Evolutionary conservation across 2,888 invertebrate species (phyloP).

Genomic region (Andrena dorsata): DNA sequence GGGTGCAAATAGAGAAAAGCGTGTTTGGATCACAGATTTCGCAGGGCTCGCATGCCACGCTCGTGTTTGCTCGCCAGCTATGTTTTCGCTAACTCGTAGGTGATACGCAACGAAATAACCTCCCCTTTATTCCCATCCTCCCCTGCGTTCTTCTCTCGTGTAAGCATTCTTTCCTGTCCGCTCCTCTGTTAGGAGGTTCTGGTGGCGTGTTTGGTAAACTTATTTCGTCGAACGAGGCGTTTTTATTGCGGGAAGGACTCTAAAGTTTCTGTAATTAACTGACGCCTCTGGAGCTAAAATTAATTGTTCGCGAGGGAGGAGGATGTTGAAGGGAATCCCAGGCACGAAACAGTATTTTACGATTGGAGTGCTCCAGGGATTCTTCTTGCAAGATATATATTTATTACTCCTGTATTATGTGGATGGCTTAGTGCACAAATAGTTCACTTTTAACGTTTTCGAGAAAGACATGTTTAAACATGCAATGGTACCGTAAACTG

Average conservation of each 20-base stretch:
- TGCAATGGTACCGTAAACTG: too few relatives aligned
- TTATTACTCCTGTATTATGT: too few relatives aligned
- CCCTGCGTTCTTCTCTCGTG: background rate
- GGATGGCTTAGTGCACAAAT: too few relatives aligned
- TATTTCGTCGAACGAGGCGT: background rate
- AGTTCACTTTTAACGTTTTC: too few relatives aligned
- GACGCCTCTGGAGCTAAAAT: conserved; percentile 12
- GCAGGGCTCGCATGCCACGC: conserved; percentile 19
- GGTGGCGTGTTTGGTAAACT: conserved; percentile 8
- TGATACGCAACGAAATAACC: conserved; percentile 20
- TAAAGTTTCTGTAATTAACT: background rate
- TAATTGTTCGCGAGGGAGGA: conserved; percentile 3
- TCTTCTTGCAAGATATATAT: too few relatives aligned
- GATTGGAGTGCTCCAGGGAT: too few relatives aligned
- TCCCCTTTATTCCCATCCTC: background rate
- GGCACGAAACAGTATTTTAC: too few relatives aligned
- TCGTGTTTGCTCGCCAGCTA: conserved; percentile 20
- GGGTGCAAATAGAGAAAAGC: conserved; percentile 16
- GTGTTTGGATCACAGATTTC: conserved; percentile 7
- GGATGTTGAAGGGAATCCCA: background rate
- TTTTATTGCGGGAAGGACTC: background rate
- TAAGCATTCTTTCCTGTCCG: background rate
- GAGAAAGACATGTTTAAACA: too few relatives aligned
- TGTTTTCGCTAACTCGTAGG: conserved; percentile 8
- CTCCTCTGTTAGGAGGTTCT: background rate